phyloP scores from a whole-genome alignment of 2,888 invertebrate genomes.

The Syrista parreyssii region DNA sequence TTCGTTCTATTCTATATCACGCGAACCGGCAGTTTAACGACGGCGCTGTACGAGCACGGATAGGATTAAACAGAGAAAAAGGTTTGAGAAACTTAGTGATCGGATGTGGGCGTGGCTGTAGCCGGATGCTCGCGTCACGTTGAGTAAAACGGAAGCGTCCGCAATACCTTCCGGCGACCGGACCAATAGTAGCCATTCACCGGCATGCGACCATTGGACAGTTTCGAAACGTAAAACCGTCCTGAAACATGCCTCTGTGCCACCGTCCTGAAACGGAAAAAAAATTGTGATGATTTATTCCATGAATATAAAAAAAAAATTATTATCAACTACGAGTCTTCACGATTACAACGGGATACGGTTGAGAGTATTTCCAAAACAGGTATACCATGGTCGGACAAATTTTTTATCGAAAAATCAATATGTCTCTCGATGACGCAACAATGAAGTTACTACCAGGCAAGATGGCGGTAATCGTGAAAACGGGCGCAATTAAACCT shows the following conservation, averaged over 20 bases:
- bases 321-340: background rate
- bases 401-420: background rate
- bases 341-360: too few species aligned
- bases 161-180: conserved; percentile 73
- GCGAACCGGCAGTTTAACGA: background rate
- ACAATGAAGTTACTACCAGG: background rate
- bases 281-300: background rate
- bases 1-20: background rate
- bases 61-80: conserved; percentile 46
- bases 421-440: background rate
- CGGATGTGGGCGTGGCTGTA: conserved; percentile 49
- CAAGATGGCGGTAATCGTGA: background rate
- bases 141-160: conserved; percentile 73
- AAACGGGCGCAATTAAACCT: background rate
- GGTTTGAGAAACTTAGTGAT: conserved; percentile 41
- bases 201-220: conserved; percentile 71
- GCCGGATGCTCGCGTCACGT: conserved; percentile 68
- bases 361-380: background rate
- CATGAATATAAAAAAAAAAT: background rate
- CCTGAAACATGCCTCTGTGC: conserved; percentile 71
- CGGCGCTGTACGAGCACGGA: conserved; percentile 25
- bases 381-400: background rate
- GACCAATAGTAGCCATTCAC: conserved; percentile 74
- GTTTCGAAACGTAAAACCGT: conserved; percentile 71
- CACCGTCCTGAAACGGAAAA: conserved; percentile 68